A percentile compares a stretch with the other conserved stretches of the same genome.
Evolutionary conservation across 53 echinoderm and acorn worm species (phyloP).

Genomic region (Hippasteria phrygiana): DNA sequence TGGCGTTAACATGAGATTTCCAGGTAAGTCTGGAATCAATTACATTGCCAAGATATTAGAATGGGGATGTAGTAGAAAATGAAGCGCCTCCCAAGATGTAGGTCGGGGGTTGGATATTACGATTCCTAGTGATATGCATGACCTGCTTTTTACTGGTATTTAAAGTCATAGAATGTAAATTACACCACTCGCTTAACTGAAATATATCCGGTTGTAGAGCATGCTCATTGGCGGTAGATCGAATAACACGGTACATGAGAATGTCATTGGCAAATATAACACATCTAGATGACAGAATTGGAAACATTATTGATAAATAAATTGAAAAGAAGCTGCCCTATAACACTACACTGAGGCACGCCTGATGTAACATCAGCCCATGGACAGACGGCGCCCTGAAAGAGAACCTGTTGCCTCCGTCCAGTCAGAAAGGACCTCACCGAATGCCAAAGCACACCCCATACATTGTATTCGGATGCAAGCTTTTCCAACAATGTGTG

Average conservation of each 20-base stretch:
- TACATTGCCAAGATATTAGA: too few relatives aligned
- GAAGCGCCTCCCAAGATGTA: too few relatives aligned
- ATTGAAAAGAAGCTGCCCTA: not conserved
- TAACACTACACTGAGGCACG: constrained; percentile 19
- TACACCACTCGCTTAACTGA: not conserved
- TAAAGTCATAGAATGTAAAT: not conserved
- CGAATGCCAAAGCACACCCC: constrained; percentile 10
- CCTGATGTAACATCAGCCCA: constrained; percentile 9
- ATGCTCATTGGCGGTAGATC: not conserved
- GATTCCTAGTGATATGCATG: too few relatives aligned
- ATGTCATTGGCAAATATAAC: constrained; percentile 8
- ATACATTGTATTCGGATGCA: not conserved
- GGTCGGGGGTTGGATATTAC: too few relatives aligned
- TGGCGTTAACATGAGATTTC: too few relatives aligned
- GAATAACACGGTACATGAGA: not conserved
- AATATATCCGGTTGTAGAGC: not conserved
- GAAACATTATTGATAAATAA: not conserved
- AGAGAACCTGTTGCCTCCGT: constrained; percentile 30
- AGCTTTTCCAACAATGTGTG: not conserved
- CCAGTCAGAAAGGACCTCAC: constrained; percentile 6
- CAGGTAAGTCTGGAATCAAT: too few relatives aligned
- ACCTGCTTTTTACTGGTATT: too few relatives aligned
- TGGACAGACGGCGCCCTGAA: not conserved
- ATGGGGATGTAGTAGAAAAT: too few relatives aligned
- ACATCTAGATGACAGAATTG: not conserved